These are phyloP conservation scores for Fistularia tabacaria DNA, from an alignment of 2,797 vertebrate genomes.

Conservation along the genomic window DNA sequence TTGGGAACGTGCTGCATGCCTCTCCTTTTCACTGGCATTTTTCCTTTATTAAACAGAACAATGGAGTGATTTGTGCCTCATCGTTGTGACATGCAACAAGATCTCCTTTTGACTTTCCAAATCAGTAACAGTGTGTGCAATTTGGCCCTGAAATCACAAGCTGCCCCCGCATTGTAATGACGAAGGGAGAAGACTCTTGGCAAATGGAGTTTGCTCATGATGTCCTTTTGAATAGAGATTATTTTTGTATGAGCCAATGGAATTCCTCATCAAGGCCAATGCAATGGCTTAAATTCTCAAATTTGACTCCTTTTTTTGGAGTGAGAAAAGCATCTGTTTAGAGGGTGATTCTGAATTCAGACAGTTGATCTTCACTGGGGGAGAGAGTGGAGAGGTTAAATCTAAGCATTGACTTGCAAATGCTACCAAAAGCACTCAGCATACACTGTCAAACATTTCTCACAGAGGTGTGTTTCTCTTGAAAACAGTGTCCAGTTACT, in stretches of 20 bases:
- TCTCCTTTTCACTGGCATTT: slow-evolving; percentile 16
- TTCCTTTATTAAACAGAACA: slow-evolving; percentile 26
- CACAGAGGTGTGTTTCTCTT: slow-evolving; percentile 19
- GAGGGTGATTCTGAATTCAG: slow-evolving; percentile 52
- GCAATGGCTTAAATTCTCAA: slow-evolving; percentile 15
- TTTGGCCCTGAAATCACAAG: slow-evolving; percentile 24
- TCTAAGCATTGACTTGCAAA: slow-evolving; percentile 67
- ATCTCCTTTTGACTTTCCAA: slow-evolving; percentile 25
- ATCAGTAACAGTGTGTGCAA: slow-evolving; percentile 13
- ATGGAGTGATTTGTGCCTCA: slow-evolving; percentile 29
- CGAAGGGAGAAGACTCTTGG: slow-evolving; percentile 2
- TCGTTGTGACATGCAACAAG: slow-evolving; percentile 9
- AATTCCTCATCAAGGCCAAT: slow-evolving; percentile 25
- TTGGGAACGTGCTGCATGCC: slow-evolving; percentile 3
- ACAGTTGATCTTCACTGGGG: slow-evolving; percentile 30
- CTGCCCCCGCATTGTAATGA: slow-evolving; percentile 7
- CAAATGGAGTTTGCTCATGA: slow-evolving; percentile 7
- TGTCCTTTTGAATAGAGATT: slow-evolving; percentile 6
- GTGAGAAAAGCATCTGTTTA: slow-evolving; percentile 27
- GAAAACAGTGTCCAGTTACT: slow-evolving; percentile 21
- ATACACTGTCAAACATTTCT: slow-evolving; percentile 54
- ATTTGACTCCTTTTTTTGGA: slow-evolving; percentile 13
- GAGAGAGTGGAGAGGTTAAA: slow-evolving; percentile 57
- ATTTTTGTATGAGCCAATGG: slow-evolving; percentile 1
- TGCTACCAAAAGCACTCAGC: slow-evolving; percentile 50